These are phyloP conservation scores for Pyrocoelia pectoralis DNA, from an alignment of 2,888 invertebrate species.

Conservation along the genomic window DNA sequence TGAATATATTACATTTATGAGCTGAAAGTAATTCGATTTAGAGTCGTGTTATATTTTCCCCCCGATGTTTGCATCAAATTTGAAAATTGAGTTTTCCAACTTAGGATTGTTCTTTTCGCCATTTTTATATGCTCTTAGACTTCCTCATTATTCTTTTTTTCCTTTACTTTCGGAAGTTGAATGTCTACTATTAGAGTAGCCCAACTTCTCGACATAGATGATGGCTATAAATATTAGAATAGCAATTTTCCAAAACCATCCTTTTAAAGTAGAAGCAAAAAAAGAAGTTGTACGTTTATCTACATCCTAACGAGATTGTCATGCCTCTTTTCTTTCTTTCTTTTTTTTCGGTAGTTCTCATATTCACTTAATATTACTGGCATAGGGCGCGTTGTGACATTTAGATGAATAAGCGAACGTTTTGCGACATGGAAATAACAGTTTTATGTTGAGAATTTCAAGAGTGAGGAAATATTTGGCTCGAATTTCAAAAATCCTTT, in stretches of 20 bases:
- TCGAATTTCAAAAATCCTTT: conserved; percentile 40
- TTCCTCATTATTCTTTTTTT: not conserved
- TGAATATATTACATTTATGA: not conserved
- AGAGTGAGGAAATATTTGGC: conserved; percentile 28
- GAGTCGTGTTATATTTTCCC: not conserved
- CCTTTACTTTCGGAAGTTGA: not conserved
- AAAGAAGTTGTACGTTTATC: conserved; percentile 3
- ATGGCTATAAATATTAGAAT: not conserved
- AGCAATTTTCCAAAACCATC: conserved; percentile 6
- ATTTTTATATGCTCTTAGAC: not conserved
- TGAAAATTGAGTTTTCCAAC: not conserved
- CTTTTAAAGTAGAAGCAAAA: conserved; percentile 1
- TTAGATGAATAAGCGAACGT: conserved; percentile 21
- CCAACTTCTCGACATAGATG: conserved; percentile 5
- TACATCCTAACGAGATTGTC: conserved; percentile 9
- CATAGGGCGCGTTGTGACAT: conserved; percentile 18
- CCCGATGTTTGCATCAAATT: not conserved
- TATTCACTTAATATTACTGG: conserved; percentile 21
- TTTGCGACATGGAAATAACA: conserved; percentile 25
- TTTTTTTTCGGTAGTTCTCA: not conserved
- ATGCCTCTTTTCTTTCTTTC: not conserved
- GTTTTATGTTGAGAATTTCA: conserved; percentile 24
- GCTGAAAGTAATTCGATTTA: not conserved
- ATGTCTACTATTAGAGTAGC: not conserved
- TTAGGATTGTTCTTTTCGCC: not conserved